Evolutionary conservation across 2,888 invertebrate genomes (phyloP).

Genomic region (Drosophila falleni): DNA sequence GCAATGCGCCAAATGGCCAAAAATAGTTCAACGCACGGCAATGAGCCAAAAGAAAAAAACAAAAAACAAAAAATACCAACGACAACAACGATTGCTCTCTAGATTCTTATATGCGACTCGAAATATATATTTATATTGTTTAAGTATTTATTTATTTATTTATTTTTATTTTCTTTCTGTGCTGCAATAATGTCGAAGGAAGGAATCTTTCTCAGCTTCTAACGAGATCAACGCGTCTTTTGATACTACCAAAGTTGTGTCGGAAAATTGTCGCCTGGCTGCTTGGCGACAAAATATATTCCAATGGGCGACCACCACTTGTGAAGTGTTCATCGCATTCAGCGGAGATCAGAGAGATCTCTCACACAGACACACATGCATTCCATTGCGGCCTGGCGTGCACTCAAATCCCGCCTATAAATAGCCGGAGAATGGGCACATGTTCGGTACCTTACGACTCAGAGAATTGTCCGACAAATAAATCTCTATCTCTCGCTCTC

Average conservation of each 20-base stretch:
- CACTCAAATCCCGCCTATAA: conserved; percentile 67
- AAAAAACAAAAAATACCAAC: conserved; percentile 26
- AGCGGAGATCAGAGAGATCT: conserved; percentile 34
- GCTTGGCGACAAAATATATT: conserved; percentile 57
- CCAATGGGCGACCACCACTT: conserved; percentile 77
- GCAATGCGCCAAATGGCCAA: conserved; percentile 63
- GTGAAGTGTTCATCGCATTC: conserved; percentile 77
- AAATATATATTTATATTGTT: conserved; percentile 38
- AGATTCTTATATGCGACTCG: conserved; percentile 11
- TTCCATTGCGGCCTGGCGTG: conserved; percentile 66
- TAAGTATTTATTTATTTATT: conserved; percentile 28
- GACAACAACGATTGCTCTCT: conserved; percentile 26
- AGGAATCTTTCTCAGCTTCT: conserved; percentile 41
- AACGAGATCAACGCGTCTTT: conserved; percentile 65
- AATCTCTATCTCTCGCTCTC: conserved; percentile 8
- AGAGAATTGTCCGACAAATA: conserved; percentile 37
- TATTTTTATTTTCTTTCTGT: background rate
- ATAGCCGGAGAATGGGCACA: conserved; percentile 79
- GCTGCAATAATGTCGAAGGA: conserved; percentile 16
- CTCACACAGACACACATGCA: conserved; percentile 49
- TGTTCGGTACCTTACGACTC: conserved; percentile 48
- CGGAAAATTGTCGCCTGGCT: conserved; percentile 52
- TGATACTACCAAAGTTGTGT: conserved; percentile 56
- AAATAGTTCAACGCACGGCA: conserved; percentile 74
- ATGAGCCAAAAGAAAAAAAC: conserved; percentile 61